Percentiles rank a stretch among this genome's conserved stretches.
These are phyloP conservation scores for Pardalotus punctatus DNA, from an alignment of 2,113 vertebrate species.

Conservation along the genomic window DNA sequence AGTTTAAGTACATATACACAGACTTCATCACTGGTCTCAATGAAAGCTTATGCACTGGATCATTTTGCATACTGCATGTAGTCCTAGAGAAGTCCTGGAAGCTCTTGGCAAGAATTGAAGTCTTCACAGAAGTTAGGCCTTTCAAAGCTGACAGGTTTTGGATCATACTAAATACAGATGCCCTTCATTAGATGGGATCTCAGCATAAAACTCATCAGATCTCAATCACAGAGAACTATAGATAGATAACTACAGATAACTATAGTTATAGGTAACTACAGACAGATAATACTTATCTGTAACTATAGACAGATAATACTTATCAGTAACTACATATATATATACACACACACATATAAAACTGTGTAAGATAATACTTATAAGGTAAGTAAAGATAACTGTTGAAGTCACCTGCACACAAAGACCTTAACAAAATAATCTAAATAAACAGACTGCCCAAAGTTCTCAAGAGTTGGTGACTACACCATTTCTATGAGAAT, in stretches of 20 bases:
- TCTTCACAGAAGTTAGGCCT: neutral
- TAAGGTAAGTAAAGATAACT: neutral
- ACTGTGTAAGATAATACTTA: neutral
- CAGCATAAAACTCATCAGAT: neutral
- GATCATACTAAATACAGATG: neutral
- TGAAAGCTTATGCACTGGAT: neutral
- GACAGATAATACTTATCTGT: rapidly evolving
- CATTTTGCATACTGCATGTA: neutral
- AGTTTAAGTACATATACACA: neutral
- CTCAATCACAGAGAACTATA: neutral
- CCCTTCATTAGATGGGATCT: neutral
- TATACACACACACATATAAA: neutral
- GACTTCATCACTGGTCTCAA: neutral
- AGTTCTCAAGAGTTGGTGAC: neutral
- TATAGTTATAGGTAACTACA: neutral
- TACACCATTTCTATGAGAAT: neutral
- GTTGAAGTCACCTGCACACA: neutral
- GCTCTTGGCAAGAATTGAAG: neutral
- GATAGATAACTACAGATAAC: neutral
- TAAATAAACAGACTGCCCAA: neutral
- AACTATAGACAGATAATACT: neutral
- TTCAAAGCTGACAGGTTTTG: neutral
- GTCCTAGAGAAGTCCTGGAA: neutral
- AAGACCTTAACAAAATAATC: neutral
- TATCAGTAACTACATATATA: rapidly evolving